Evolutionary conservation across 2,113 vertebrate genomes (phyloP), one percentile per base, ranked within the genome.

Genomic region (Corydoras sp.): DNA sequence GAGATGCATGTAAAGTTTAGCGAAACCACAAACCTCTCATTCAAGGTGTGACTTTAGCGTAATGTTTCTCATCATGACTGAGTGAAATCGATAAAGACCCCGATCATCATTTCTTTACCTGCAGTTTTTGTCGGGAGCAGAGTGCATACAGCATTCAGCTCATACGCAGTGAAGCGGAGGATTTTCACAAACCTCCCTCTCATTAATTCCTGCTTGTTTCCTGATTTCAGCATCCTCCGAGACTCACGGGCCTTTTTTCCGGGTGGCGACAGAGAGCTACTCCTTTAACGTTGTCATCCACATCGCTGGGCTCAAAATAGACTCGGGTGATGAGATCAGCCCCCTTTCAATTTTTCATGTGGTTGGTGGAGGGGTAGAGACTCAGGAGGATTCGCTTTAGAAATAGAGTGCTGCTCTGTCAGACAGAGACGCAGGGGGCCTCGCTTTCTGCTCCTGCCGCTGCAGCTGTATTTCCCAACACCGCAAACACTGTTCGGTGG

Each of bases 281-380:
- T 86, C 68, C 88, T 90, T 86, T 87, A 84, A 89, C 86, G 84
- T 79, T 77, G 65, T 87, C 83, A 84, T 76, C 77, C 86, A 86
- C 85, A 84, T 86, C 80, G 80, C 83, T 81, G 77, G 58, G 82
- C 85, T 85, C 74, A 78, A 88, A 90, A 91, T 90, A 90, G 86
- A 82, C 76, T 74, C 68, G 63, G 76, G 69, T 69, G 76, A 85
- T 90, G 89, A 90, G 83, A 90, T 91, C 88, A 89, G 82, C 85
- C 81, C 81, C 82, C 83, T 84, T 85, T 90, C 85, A 91, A 89
- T 90, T 78, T 89, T 91, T 91, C 80, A 90, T 89, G 71, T 73
- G 68, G 78, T 83, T 83, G 84, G 85, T 83, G 83, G 86, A 80
- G 82, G 82, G 82, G 73, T 61, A 66, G 81, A 81, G 78, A 77